Base-by-base conservation (phyloP, 2,797 vertebrate genomes). In the Microtus californicus region DNA sequence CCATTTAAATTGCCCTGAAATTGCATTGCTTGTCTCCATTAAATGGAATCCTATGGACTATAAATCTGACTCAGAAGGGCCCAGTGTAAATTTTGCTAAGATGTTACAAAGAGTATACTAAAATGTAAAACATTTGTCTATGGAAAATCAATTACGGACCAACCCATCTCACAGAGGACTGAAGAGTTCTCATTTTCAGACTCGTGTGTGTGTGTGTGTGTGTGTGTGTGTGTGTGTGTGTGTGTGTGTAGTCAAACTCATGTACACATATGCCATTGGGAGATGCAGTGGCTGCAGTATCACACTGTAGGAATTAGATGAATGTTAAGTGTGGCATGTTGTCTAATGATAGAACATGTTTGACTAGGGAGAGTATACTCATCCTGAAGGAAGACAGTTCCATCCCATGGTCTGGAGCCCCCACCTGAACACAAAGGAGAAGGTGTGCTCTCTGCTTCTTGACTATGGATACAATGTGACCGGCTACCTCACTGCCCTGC, bases 1-100 rank as follows among this genome's bases (percentile, higher is more conserved):
- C 93, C 82, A 95, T 97, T 94, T 98, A 98, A 95, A 97, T 97
- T 56, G 96, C 73, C 97, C 98, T 98, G 98, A 97, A 98, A 98
- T 98, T 95, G 97, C 86, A 95, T 98, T 65, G 81, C 96, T 97
- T 98, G 96, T 0, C 97, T 98, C 96, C 97, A 96, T 97, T 98
- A 98, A 98, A 88, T 91, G 97, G 95, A 98, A 82, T 97, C 96
- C 96, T 83, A 85, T 96, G 95, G 94, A 96, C 97, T 91, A 94
- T 93, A 97, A 97, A 94, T 21, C 48, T 15, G 89, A 94, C 97
- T 98, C 80, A 54, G 97, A 96, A 95, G 97, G 94, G 4, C 95
- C 98, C 91, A 17, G 91, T 90, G 93, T 97, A 94, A 97, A 87
- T 97, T 97, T 97, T 97, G 98, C 98, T 96, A 97, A 94, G 13